A percentile compares a stretch with the other conserved stretches of the same genome.
Evolutionary conservation across 2,113 vertebrate species (phyloP).

Genomic region (Haemorhous mexicanus): DNA sequence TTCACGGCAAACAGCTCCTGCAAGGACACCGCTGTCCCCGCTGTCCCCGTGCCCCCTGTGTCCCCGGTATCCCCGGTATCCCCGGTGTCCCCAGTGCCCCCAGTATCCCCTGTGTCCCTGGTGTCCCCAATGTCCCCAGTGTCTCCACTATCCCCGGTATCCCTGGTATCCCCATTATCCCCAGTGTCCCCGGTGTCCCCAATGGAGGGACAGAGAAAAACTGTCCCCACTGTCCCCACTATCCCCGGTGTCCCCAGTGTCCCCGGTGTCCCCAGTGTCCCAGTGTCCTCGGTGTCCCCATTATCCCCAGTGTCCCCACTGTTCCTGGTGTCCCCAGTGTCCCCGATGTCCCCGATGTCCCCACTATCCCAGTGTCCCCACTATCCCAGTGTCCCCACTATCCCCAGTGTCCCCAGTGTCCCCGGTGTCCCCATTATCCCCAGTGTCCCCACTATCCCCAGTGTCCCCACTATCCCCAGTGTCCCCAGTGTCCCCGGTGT

Average conservation of each 20-base stretch:
- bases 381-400: fast-evolving
- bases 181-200: fast-evolving
- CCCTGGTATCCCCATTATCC: fast-evolving
- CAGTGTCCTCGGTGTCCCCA: too few relatives aligned
- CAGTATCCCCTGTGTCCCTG: too few relatives aligned
- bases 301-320: not conserved
- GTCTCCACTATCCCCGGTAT: fast-evolving
- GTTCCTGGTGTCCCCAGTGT: too few relatives aligned
- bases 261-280: not conserved
- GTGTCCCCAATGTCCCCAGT: fast-evolving
- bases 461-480: fast-evolving
- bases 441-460: fast-evolving
- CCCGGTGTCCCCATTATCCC: fast-evolving
- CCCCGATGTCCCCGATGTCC: fast-evolving
- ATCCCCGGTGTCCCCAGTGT: not conserved
- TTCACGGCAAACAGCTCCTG: not conserved
- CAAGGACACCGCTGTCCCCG: not conserved
- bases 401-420: fast-evolving
- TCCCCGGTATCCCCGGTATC: not conserved
- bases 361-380: not conserved
- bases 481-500: fast-evolving
- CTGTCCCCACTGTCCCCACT: not conserved
- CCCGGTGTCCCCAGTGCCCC: not conserved
- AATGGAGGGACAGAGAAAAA: too few relatives aligned
- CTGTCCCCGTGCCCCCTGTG: too few relatives aligned